Percentiles rank a stretch among this genome's conserved stretches.
Evolutionary conservation across 2,888 invertebrate genomes (phyloP).

Genomic region (Mesodorylaimus sp.): DNA sequence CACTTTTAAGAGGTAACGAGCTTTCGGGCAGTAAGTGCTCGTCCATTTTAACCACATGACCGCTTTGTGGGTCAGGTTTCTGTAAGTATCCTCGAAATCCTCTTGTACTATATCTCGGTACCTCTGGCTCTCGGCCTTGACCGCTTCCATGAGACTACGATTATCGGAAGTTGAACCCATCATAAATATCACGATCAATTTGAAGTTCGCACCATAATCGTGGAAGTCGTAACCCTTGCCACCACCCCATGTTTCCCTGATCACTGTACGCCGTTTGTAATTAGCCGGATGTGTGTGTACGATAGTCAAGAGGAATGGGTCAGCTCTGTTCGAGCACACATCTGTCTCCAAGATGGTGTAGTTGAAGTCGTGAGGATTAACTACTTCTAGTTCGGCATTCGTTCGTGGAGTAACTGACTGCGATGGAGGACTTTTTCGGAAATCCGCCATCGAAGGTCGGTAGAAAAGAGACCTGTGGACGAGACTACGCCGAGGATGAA

Average conservation of each 20-base stretch:
- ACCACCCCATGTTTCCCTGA: conserved; percentile 12
- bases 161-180: conserved; percentile 5
- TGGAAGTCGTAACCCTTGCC: conserved; percentile 2
- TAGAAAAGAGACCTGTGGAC: no score
- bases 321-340: background rate
- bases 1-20: conserved; percentile 9
- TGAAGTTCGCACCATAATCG: no score
- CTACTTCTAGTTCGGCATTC: no score
- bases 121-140: background rate
- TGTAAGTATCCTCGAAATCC: conserved; percentile 10
- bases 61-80: conserved; percentile 10
- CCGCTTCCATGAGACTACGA: background rate
- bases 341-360: background rate
- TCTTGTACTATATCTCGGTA: conserved; percentile 11
- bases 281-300: conserved; percentile 11
- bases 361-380: conserved; percentile 9
- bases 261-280: conserved; percentile 6
- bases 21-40: conserved; percentile 7
- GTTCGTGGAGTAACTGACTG: no score
- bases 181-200: conserved; percentile 7
- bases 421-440: no score
- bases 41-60: conserved; percentile 12
- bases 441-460: no score
- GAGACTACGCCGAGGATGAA: no score
- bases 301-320: conserved; percentile 7